phyloP scores from a whole-genome alignment of 2,797 vertebrate genomes.

The Aldrovandia affinis region DNA sequence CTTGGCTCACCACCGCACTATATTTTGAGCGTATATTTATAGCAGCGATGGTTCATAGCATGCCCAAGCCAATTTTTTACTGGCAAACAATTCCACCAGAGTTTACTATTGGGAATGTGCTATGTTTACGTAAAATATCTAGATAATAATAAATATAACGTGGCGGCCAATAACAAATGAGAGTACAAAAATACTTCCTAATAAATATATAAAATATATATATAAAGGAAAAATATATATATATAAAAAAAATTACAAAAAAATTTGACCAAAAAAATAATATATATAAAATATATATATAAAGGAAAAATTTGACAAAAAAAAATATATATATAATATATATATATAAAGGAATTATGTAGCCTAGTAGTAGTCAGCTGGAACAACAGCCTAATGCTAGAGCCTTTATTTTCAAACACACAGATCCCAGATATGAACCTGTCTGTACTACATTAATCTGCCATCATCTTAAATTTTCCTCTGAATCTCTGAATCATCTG shows the following conservation, averaged over 20 bases:
- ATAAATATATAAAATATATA: too few relatives aligned
- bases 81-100: background rate
- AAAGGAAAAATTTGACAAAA: too few relatives aligned
- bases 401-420: background rate
- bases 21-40: background rate
- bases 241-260: too few relatives aligned
- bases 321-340: too few relatives aligned
- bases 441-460: background rate
- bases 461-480: background rate
- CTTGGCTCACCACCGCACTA: background rate
- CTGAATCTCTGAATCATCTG: slow-evolving; percentile 15
- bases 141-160: background rate
- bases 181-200: too few relatives aligned
- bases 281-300: too few relatives aligned
- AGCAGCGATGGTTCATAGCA: background rate
- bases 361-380: background rate
- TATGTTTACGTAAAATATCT: background rate
- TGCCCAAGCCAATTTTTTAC: background rate
- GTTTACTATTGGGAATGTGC: background rate
- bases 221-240: too few relatives aligned
- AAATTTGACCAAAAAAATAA: too few relatives aligned
- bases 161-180: background rate
- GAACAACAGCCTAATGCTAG: too few relatives aligned
- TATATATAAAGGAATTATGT: too few relatives aligned
- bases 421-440: background rate